Percentiles rank a stretch among this genome's conserved stretches.
Conservation (phyloP, 2,888 invertebrate genomes). For the Hipparchia semele region DNA sequence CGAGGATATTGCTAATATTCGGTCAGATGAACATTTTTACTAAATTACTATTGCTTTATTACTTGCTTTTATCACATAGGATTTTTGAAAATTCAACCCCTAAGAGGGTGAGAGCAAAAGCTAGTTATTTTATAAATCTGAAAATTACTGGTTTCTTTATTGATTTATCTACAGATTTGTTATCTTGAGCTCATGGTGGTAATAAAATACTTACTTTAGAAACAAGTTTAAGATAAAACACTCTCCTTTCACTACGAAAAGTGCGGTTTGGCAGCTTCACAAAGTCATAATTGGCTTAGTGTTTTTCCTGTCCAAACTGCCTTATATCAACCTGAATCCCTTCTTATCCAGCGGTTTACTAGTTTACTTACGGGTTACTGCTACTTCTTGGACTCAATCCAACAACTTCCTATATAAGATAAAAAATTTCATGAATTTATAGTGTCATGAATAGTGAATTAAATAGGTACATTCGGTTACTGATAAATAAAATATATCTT, state of each 20-base stretch:
- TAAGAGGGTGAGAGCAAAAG: too few species aligned
- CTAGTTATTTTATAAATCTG: too few species aligned
- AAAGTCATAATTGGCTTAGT: conserved; percentile 5
- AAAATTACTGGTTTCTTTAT: too few species aligned
- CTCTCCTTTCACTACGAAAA: neutral
- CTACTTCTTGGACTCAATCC: conserved; percentile 17
- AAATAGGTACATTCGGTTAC: conserved; percentile 6
- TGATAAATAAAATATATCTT: neutral
- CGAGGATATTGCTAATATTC: too few species aligned
- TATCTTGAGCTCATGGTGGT: too few species aligned
- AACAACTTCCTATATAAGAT: conserved; percentile 6
- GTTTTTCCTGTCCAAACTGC: conserved; percentile 4
- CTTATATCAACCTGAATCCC: conserved; percentile 15
- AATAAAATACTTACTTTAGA: neutral
- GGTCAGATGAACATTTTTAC: too few species aligned
- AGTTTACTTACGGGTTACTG: conserved; percentile 12
- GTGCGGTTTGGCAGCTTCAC: neutral
- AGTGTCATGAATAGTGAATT: conserved; percentile 7
- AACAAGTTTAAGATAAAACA: neutral
- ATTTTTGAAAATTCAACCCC: too few species aligned
- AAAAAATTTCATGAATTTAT: conserved; percentile 18
- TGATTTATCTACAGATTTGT: too few species aligned
- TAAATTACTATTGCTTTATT: too few species aligned
- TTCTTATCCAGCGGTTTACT: conserved; percentile 16
- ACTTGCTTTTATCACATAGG: too few species aligned